These are phyloP conservation scores for Ichneumoninae sp. DNA, from an alignment of 2,888 invertebrate species.

Conservation along the genomic window DNA sequence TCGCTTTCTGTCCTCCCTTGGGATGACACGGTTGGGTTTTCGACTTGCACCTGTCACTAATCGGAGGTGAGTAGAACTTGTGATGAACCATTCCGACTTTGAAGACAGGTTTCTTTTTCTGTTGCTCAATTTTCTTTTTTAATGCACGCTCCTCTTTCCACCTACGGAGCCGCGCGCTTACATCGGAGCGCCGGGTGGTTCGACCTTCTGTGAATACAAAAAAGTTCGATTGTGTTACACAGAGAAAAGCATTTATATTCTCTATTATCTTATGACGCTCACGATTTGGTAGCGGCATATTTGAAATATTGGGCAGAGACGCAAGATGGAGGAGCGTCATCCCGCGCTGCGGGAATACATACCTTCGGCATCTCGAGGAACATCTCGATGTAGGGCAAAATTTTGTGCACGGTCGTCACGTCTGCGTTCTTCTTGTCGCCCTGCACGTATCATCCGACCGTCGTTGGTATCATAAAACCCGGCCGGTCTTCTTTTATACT, in stretches of 20 bases:
- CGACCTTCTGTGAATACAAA: not conserved
- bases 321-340: not conserved
- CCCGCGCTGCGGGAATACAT: not conserved
- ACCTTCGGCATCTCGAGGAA: slow-evolving; percentile 43
- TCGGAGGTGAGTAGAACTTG: slow-evolving; percentile 74
- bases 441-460: slow-evolving; percentile 62
- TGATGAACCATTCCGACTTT: slow-evolving; percentile 79
- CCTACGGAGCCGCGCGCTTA: slow-evolving; percentile 63
- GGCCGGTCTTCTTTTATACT: slow-evolving; percentile 23
- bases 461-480: slow-evolving; percentile 3
- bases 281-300: not conserved
- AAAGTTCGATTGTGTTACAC: not conserved
- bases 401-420: slow-evolving; percentile 51
- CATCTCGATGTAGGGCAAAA: slow-evolving; percentile 61
- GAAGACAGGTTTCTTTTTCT: slow-evolving; percentile 76
- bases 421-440: slow-evolving; percentile 44
- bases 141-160: slow-evolving; percentile 75
- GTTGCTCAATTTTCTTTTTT: slow-evolving; percentile 69
- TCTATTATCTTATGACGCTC: too few relatives aligned
- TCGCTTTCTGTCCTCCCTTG: slow-evolving; percentile 12
- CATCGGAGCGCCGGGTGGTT: slow-evolving; percentile 31
- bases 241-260: not conserved
- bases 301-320: not conserved
- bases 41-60: slow-evolving; percentile 10
- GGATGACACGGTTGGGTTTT: slow-evolving; percentile 46